These are phyloP conservation scores for Pterois miles DNA, from an alignment of 2,797 vertebrate genomes.

Conservation along the genomic window DNA sequence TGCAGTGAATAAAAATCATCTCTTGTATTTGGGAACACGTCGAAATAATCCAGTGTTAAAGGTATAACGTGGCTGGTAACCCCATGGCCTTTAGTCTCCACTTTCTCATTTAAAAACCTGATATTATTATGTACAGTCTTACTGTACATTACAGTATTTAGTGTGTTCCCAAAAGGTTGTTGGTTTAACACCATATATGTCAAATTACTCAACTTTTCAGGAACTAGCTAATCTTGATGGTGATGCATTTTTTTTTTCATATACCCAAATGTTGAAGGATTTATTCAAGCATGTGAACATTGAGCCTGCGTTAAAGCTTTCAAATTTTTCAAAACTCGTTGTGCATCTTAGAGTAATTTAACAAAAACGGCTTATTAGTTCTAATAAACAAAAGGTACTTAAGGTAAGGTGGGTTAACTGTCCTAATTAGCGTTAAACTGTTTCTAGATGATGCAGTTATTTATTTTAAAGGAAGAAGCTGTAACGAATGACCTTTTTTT, in stretches of 20 bases:
- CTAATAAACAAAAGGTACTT: neutral
- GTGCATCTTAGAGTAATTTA: neutral
- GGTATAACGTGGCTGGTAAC: too few relatives aligned
- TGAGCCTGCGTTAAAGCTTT: neutral
- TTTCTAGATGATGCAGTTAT: neutral
- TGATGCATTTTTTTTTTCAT: neutral
- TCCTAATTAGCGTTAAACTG: neutral
- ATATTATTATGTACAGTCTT: neutral
- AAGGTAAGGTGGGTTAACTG: neutral
- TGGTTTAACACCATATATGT: neutral
- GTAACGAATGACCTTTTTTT: neutral
- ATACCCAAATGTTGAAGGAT: neutral
- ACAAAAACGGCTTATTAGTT: neutral
- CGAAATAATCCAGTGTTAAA: neutral
- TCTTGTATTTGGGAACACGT: neutral
- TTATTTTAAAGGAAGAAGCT: neutral
- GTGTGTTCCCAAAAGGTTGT: too few relatives aligned
- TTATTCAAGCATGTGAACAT: neutral
- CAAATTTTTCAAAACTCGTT: neutral
- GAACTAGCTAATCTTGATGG: neutral
- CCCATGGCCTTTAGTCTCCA: accelerated
- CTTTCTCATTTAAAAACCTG: neutral
- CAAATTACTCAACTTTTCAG: neutral
- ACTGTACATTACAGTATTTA: too few relatives aligned
- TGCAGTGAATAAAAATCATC: neutral